phyloP scores from a whole-genome alignment of 2,888 invertebrate species.

The Chrysodeixis includens region DNA sequence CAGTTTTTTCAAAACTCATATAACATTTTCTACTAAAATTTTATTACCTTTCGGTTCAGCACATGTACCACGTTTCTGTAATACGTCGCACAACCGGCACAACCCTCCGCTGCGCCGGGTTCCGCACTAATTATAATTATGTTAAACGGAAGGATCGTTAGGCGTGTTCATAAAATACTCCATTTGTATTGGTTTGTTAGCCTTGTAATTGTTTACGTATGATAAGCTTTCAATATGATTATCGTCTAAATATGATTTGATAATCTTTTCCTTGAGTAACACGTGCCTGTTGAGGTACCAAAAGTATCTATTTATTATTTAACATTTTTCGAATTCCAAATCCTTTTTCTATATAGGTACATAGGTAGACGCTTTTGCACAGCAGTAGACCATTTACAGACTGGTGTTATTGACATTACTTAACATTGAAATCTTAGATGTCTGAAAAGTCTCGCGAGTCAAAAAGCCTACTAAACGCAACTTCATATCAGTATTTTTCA shows the following conservation, averaged over 20 bases:
- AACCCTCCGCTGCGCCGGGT: slow-evolving; percentile 64
- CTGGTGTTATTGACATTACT: no score
- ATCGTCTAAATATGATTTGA: background rate
- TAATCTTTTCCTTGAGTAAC: no score
- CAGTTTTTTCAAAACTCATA: background rate
- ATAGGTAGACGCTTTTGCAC: no score
- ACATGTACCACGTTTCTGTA: slow-evolving; percentile 62
- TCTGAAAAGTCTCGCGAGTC: no score
- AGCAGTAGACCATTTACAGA: no score
- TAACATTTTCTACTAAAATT: slow-evolving; percentile 10
- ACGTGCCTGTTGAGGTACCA: background rate
- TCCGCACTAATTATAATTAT: slow-evolving; percentile 75
- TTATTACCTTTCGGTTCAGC: slow-evolving; percentile 18
- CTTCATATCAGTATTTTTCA: background rate
- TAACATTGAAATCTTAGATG: no score
- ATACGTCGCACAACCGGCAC: slow-evolving; percentile 70
- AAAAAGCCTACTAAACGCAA: no score
- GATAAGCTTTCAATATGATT: background rate
- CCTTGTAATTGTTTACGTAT: slow-evolving; percentile 19
- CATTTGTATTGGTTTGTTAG: slow-evolving; percentile 65
- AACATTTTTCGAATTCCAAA: no score
- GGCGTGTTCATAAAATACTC: slow-evolving; percentile 72
- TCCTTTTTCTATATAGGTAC: no score
- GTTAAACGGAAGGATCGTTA: slow-evolving; percentile 58
- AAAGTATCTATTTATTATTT: no score